Percentiles rank a stretch among this genome's conserved stretches.
phyloP scores from a whole-genome alignment of 2,888 invertebrate genomes.

The Siphlonurus alternatus region DNA sequence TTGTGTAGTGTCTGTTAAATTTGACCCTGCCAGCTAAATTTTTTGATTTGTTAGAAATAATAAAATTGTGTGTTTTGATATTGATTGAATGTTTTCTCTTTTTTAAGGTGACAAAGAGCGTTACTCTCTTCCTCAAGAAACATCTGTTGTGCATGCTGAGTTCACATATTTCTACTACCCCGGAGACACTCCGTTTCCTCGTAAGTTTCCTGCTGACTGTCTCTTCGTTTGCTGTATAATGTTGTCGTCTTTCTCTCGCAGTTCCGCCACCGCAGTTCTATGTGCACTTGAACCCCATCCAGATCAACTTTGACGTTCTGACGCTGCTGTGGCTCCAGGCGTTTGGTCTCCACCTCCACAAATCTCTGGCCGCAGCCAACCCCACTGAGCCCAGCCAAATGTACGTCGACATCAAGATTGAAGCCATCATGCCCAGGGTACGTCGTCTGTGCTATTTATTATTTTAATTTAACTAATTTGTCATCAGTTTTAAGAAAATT shows the following conservation, averaged over 20 bases:
- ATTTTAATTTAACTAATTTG: slow-evolving; percentile 1
- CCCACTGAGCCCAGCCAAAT: slow-evolving; percentile 26
- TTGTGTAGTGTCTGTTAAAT: too few relatives aligned
- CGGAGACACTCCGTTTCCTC: slow-evolving; percentile 71
- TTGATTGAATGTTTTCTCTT: too few relatives aligned
- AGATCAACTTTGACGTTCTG: slow-evolving; percentile 68
- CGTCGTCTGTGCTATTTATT: slow-evolving; percentile 17
- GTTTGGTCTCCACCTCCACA: slow-evolving; percentile 73
- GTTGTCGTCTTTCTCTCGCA: slow-evolving; percentile 31
- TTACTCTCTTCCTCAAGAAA: slow-evolving; percentile 74
- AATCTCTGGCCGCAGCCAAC: slow-evolving; percentile 36
- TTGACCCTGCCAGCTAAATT: too few relatives aligned
- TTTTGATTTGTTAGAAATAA: too few relatives aligned
- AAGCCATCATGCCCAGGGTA: slow-evolving; percentile 88
- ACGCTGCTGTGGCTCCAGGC: slow-evolving; percentile 90
- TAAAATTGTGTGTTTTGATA: too few relatives aligned
- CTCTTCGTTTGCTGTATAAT: too few relatives aligned
- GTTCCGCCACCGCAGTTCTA: slow-evolving; percentile 90
- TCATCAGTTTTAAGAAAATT: not conserved
- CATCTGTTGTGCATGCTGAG: slow-evolving; percentile 87
- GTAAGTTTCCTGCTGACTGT: slow-evolving; percentile 34
- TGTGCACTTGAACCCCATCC: slow-evolving; percentile 78
- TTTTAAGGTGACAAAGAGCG: slow-evolving; percentile 53
- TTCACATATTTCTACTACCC: slow-evolving; percentile 94
- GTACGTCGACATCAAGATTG: slow-evolving; percentile 69